These are phyloP conservation scores for Notolepis coatsorum DNA, from an alignment of 2,797 vertebrate species.

Conservation along the genomic window DNA sequence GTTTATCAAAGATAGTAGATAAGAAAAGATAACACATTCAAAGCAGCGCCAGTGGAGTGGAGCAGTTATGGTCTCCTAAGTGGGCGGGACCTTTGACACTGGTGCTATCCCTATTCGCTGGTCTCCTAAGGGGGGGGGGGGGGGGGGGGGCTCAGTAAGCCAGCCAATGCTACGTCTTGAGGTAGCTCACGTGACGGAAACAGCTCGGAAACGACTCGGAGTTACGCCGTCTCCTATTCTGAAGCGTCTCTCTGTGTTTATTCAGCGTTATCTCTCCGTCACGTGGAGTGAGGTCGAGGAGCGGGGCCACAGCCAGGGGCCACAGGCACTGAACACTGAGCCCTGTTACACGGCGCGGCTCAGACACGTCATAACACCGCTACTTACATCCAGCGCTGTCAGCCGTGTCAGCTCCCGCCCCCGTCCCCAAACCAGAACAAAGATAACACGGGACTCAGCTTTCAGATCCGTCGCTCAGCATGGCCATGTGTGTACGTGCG, in stretches of 20 bases:
- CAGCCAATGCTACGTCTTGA: no score
- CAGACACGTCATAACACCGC: slow-evolving; percentile 79
- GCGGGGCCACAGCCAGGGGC: slow-evolving; percentile 10
- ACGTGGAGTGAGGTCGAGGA: slow-evolving; percentile 55
- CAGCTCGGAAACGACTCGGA: no score
- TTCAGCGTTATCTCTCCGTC: slow-evolving; percentile 64
- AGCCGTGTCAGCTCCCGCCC: slow-evolving; percentile 74
- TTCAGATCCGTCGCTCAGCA: slow-evolving; percentile 64
- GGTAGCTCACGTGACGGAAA: no score
- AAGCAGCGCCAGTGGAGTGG: no score
- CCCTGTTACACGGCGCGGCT: slow-evolving; percentile 66
- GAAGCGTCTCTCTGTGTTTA: slow-evolving; percentile 66
- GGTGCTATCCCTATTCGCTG: no score
- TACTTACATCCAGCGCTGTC: slow-evolving; percentile 76
- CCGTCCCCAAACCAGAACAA: slow-evolving; percentile 76
- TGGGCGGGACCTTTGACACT: no score
- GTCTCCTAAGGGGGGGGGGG: no score
- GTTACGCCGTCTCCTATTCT: no score
- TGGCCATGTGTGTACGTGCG: background rate
- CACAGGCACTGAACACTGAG: slow-evolving; percentile 43
- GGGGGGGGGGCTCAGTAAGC: no score
- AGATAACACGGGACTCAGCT: slow-evolving; percentile 70
- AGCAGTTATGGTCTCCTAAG: no score
- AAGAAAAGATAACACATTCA: no score
- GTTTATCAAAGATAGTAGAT: no score